Evolutionary conservation across 2,113 vertebrate genomes (phyloP).

Genomic region (Propithecus coquereli): DNA sequence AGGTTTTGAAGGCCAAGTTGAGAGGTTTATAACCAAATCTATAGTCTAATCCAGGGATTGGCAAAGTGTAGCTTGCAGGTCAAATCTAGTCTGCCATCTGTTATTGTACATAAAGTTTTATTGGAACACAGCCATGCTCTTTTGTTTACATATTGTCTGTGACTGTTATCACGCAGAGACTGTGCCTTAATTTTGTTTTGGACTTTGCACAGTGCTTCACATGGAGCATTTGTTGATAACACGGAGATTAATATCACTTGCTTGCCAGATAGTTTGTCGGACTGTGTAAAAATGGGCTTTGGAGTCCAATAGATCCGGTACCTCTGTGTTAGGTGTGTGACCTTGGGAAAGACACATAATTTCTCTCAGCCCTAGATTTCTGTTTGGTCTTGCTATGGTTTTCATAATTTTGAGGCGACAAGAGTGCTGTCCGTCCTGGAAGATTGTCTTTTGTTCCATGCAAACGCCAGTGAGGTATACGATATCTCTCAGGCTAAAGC

Average conservation of each 20-base stretch:
- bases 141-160: background rate
- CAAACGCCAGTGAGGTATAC: background rate
- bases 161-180: background rate
- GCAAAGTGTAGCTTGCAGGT: background rate
- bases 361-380: background rate
- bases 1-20: background rate
- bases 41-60: background rate
- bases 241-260: background rate
- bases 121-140: background rate
- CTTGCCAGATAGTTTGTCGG: background rate
- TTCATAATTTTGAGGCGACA: background rate
- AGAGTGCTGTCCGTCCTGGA: background rate
- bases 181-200: background rate
- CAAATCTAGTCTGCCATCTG: background rate
- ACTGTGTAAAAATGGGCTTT: background rate
- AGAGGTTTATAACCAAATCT: background rate
- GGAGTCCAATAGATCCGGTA: background rate
- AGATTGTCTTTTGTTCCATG: background rate
- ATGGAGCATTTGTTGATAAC: background rate
- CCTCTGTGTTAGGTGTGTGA: background rate
- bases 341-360: background rate
- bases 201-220: background rate
- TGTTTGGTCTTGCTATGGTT: background rate
- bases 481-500: background rate
- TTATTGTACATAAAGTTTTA: conserved; percentile 12